Evolutionary conservation across 2,888 invertebrate species (phyloP).

Genomic region (Paralinhomoeus sp.): DNA sequence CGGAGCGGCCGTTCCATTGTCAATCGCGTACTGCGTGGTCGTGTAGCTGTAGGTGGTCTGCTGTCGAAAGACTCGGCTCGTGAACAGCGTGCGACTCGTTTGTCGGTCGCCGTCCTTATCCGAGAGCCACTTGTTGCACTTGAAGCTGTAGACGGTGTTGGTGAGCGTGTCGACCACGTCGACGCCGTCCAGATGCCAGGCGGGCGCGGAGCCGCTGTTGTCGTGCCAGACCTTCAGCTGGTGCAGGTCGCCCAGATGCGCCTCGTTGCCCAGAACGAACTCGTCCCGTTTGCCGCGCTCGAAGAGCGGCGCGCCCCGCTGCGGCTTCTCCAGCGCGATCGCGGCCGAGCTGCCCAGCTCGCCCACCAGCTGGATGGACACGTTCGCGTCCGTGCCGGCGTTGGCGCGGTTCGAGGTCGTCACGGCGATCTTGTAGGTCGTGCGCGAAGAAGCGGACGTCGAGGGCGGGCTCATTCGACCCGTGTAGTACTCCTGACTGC

Average conservation of each 20-base stretch:
- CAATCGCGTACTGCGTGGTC: no score
- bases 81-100: conserved; percentile 15
- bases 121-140: conserved; percentile 25
- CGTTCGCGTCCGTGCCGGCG: conserved; percentile 28
- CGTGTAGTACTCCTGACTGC: no score
- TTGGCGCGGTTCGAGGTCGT: conserved; percentile 15
- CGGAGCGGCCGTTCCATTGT: no score
- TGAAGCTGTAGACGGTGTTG: not conserved
- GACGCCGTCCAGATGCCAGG: conserved; percentile 1
- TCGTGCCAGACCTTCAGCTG: conserved; percentile 25
- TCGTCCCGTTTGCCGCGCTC: not conserved
- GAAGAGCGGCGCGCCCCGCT: conserved; percentile 19
- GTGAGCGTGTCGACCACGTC: not conserved
- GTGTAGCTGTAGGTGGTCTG: no score
- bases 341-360: not conserved
- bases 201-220: conserved; percentile 21
- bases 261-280: not conserved
- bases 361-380: conserved; percentile 26
- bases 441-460: not conserved
- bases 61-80: no score
- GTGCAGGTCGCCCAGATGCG: not conserved
- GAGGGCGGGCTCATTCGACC: no score
- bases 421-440: not conserved
- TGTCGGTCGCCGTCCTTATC: conserved; percentile 26
- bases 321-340: not conserved